Evolutionary conservation across 2,888 invertebrate species (phyloP).

Genomic region (Osedax frankpressi): DNA sequence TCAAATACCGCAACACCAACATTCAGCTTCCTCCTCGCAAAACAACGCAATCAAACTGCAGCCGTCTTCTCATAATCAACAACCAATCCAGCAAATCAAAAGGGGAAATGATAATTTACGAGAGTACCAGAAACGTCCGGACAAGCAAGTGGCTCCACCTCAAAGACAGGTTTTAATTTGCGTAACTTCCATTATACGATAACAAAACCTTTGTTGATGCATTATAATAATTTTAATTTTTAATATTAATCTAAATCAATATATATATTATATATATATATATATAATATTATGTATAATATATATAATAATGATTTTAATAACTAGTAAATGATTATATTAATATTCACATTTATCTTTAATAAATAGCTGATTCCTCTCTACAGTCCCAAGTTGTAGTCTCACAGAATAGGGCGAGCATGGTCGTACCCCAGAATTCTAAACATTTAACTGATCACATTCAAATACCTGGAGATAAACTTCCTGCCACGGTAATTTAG

Average conservation of each 20-base stretch:
- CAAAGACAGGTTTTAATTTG: constrained; percentile 26
- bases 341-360: no score
- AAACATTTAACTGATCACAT: background rate
- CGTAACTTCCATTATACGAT: no score
- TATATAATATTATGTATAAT: no score
- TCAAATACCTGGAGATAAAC: background rate
- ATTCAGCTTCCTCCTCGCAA: constrained; percentile 8
- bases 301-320: no score
- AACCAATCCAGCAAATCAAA: no score
- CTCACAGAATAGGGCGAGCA: constrained; percentile 31
- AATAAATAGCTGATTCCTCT: no score
- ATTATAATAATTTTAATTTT: no score
- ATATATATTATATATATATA: no score
- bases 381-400: constrained; percentile 22
- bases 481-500: background rate
- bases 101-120: background rate
- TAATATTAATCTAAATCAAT: no score
- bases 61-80: background rate
- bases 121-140: constrained; percentile 26
- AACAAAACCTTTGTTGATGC: no score
- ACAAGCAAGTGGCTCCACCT: constrained; percentile 49
- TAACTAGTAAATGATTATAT: no score
- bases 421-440: constrained; percentile 2
- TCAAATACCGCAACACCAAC: no score
- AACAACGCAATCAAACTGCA: constrained; percentile 13